These are phyloP conservation scores for Buathra laborator DNA, from an alignment of 2,888 invertebrate species.

Conservation along the genomic window DNA sequence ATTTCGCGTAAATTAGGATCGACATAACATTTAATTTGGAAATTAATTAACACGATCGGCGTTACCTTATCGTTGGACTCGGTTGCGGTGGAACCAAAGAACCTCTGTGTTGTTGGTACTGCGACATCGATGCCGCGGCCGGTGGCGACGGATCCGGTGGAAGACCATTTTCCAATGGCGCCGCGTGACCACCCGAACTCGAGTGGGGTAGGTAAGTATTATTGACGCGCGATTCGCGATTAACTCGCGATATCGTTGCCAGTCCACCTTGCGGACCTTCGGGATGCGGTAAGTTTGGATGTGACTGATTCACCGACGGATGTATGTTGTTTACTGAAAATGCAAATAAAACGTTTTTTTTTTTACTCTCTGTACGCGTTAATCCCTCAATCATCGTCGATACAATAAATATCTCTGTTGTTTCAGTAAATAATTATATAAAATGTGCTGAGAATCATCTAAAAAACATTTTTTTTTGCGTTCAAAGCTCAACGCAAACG, in stretches of 20 bases:
- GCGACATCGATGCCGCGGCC: slow-evolving; percentile 80
- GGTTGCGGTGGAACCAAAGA: slow-evolving; percentile 83
- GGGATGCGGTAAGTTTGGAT: slow-evolving; percentile 85
- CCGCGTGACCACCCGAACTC: slow-evolving; percentile 79
- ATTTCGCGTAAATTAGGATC: neutral
- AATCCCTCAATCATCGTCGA: no score
- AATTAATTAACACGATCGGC: neutral
- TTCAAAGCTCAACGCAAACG: no score
- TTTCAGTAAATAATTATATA: no score
- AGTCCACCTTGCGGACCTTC: slow-evolving; percentile 85
- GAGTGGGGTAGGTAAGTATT: slow-evolving; percentile 82
- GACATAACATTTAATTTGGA: slow-evolving; percentile 5
- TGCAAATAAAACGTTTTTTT: no score
- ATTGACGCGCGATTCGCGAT: slow-evolving; percentile 81
- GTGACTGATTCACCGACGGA: slow-evolving; percentile 85
- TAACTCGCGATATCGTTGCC: slow-evolving; percentile 78
- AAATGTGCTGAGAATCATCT: no score
- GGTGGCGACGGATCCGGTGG: slow-evolving; percentile 85
- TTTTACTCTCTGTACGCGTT: no score
- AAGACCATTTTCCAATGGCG: slow-evolving; percentile 86
- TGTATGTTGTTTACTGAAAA: slow-evolving; percentile 86
- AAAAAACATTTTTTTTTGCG: no score
- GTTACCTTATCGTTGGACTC: slow-evolving; percentile 85
- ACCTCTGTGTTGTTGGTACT: slow-evolving; percentile 82
- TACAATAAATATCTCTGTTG: no score